These are phyloP conservation scores for Mercenaria mercenaria DNA, from an alignment of 1,140 invertebrate species.

Conservation along the genomic window DNA sequence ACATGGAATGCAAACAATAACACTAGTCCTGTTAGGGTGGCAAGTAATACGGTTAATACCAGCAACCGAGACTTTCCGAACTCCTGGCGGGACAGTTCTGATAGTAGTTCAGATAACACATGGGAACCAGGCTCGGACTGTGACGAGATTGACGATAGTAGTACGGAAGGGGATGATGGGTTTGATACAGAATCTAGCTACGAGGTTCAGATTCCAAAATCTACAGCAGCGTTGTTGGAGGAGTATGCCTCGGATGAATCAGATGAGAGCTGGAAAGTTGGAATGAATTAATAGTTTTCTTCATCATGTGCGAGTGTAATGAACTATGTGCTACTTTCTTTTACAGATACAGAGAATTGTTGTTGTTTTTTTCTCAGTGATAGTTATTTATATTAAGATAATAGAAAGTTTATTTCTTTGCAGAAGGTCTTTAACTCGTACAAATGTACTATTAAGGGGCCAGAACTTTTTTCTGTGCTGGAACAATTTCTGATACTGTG, in stretches of 20 bases:
- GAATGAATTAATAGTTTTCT: conserved; percentile 58
- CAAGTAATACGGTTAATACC: not conserved
- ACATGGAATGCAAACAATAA: not conserved
- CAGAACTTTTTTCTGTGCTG: too few species aligned
- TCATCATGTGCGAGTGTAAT: too few species aligned
- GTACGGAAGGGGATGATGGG: conserved; percentile 44
- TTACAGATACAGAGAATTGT: too few species aligned
- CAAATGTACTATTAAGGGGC: too few species aligned
- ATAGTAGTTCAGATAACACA: conserved; percentile 48
- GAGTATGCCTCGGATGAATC: conserved; percentile 66
- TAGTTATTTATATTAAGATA: too few species aligned
- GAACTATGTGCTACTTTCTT: too few species aligned
- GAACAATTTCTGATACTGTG: too few species aligned
- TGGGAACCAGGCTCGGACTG: conserved; percentile 38
- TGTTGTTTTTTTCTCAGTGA: too few species aligned
- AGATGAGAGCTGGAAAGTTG: conserved; percentile 65
- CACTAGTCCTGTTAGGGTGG: not conserved
- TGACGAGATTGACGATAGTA: conserved; percentile 28
- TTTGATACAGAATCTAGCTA: conserved; percentile 59
- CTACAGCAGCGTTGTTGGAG: conserved; percentile 52
- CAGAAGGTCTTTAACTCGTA: too few species aligned
- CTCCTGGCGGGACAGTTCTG: conserved; percentile 25
- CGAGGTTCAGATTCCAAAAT: conserved; percentile 61
- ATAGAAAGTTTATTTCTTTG: too few species aligned
- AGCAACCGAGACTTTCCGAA: conserved; percentile 29